Base-by-base conservation (phyloP, 2,113 vertebrate genomes). In the Nerophis ophidion region DNA sequence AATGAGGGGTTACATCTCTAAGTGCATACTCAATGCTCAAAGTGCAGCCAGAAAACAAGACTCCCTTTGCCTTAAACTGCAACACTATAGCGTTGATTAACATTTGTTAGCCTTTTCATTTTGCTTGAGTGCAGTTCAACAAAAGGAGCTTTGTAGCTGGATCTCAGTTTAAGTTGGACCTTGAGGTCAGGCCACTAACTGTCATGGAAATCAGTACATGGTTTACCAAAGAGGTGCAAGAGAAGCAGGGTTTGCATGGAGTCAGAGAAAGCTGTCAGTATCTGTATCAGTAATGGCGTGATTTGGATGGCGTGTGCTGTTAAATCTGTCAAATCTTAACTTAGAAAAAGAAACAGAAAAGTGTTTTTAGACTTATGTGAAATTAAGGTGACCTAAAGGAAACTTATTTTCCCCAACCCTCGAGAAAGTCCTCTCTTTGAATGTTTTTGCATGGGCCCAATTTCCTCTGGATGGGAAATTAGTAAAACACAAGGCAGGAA, bases 131-230 rank as follows among this genome's bases (percentile, higher is more conserved):
- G 74, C 36, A 75, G 66, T 51, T 69, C 65, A 89, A 90, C 86
- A 91, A 88, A 89, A 84, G 81, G 57, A 71, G 70, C 86, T 87
- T 89, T 87, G 87, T 89, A 66, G 75, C 60, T 68, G 62, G 57
- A 67, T 79, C 68, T 61, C 62, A 63, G 67, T 82, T 81, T 65
- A 62, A 68, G 72, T 79, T 66, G 60, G 61, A 78, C 78, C 78
- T 79, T 82, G 77, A 84, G 79, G 75, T 57, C 46, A 68, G 61
- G 72, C 66, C 67, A n/a, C 70, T 72, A 64, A 67, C 80, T 77
- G 64, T 74, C 77, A 57, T 71, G 62, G 68, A 78, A 67, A 73
- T 61, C n/a, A 65, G 66, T 62, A 76, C 66, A 70, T 44, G 56
- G 64, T n/a, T 16, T 76, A 75, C 70, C 54, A 47, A 45, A 70